Evolutionary conservation across 2,888 invertebrate species (phyloP).

Genomic region (Venusia cambrica): DNA sequence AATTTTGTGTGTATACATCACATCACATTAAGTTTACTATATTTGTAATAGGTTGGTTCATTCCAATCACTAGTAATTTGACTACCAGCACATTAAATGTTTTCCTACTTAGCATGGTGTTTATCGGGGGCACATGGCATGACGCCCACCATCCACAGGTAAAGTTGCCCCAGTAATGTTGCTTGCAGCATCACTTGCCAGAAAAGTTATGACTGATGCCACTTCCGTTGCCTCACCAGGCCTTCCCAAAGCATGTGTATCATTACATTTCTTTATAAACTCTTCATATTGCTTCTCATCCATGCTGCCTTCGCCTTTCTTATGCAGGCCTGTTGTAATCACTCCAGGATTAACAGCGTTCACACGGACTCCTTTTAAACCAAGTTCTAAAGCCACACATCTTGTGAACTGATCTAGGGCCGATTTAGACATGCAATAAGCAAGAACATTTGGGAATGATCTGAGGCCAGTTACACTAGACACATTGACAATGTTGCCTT

Average conservation of each 20-base stretch:
- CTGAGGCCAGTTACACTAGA: conserved; percentile 95
- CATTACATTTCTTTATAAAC: conserved; percentile 90
- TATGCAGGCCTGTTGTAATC: conserved; percentile 92
- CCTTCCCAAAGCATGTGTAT: conserved; percentile 94
- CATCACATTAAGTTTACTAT: too few relatives aligned
- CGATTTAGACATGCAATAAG: conserved; percentile 96
- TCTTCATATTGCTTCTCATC: conserved; percentile 86
- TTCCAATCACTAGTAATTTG: too few relatives aligned
- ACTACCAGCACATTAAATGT: too few relatives aligned
- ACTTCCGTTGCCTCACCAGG: conserved; percentile 92
- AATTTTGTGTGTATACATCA: too few relatives aligned
- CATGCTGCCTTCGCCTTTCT: conserved; percentile 85
- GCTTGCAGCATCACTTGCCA: conserved; percentile 91
- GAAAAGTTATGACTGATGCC: conserved; percentile 92
- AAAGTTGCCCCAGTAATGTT: conserved; percentile 92
- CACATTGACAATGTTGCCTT: conserved; percentile 95
- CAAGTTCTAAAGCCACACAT: conserved; percentile 92
- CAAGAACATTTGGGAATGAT: conserved; percentile 93
- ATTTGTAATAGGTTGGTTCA: too few relatives aligned
- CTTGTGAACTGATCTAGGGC: conserved; percentile 97
- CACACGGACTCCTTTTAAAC: conserved; percentile 88
- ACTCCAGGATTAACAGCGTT: conserved; percentile 97
- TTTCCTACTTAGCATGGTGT: too few relatives aligned
- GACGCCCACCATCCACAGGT: conserved; percentile 94
- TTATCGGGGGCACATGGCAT: conserved; percentile 92